These are phyloP conservation scores for Cyclophora albipunctata DNA, from an alignment of 2,888 invertebrate species.

Conservation along the genomic window DNA sequence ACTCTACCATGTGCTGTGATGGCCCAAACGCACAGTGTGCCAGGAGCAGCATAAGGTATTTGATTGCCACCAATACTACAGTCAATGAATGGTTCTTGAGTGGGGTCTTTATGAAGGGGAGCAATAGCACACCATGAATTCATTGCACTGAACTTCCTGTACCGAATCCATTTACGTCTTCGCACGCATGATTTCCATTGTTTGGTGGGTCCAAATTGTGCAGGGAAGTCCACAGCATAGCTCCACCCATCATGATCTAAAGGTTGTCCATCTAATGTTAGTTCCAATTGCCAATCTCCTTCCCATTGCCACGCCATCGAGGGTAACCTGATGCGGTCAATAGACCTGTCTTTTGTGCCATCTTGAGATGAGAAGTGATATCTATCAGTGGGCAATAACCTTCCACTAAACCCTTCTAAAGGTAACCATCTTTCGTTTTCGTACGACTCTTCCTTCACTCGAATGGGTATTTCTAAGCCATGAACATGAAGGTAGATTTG, in stretches of 20 bases:
- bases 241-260: constrained; percentile 95
- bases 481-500: constrained; percentile 95
- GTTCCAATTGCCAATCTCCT: constrained; percentile 92
- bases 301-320: constrained; percentile 99
- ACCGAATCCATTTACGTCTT: constrained; percentile 91
- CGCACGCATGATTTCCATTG: constrained; percentile 94
- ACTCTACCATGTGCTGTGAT: constrained; percentile 94
- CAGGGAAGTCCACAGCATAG: constrained; percentile 93
- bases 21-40: constrained; percentile 91
- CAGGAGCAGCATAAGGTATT: constrained; percentile 84
- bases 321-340: constrained; percentile 88
- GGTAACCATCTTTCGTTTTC: constrained; percentile 97
- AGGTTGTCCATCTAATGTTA: constrained; percentile 89
- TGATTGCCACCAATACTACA: constrained; percentile 90
- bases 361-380: constrained; percentile 90
- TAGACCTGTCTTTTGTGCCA: constrained; percentile 85
- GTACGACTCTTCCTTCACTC: constrained; percentile 91
- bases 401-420: constrained; percentile 88
- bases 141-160: constrained; percentile 89
- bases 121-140: constrained; percentile 96
- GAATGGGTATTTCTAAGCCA: constrained; percentile 91
- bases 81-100: constrained; percentile 95
- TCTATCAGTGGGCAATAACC: constrained; percentile 90
- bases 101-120: constrained; percentile 90
- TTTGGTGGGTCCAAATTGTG: constrained; percentile 85